Conservation (phyloP, 1,140 invertebrate species). For the Proales similis region DNA sequence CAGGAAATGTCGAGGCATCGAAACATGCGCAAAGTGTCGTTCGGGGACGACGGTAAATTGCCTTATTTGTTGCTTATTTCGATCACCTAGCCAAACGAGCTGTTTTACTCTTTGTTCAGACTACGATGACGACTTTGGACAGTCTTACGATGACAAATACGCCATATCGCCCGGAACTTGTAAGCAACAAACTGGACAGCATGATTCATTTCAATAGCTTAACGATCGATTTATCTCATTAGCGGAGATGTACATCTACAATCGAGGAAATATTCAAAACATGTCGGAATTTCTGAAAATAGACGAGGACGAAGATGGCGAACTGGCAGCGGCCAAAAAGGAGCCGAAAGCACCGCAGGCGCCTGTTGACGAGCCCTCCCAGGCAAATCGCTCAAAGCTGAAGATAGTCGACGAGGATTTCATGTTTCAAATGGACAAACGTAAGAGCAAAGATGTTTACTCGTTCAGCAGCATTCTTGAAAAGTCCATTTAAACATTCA, state of each 20-base stretch:
- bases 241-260: slow-evolving; percentile 36
- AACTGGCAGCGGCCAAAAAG: neutral
- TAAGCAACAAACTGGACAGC: too few species aligned
- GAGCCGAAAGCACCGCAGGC: neutral
- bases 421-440: slow-evolving; percentile 37
- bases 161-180: slow-evolving; percentile 33
- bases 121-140: slow-evolving; percentile 21
- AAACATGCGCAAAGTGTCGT: slow-evolving; percentile 25
- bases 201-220: too few species aligned
- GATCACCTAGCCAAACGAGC: neutral
- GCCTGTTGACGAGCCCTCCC: neutral
- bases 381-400: neutral
- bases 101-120: neutral
- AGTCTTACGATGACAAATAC: slow-evolving; percentile 34
- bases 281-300: slow-evolving; percentile 29
- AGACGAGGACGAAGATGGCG: slow-evolving; percentile 5
- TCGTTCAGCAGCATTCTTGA: too few species aligned
- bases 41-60: slow-evolving; percentile 20
- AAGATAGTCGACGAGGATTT: slow-evolving; percentile 31
- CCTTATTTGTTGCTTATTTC: neutral
- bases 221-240: too few species aligned
- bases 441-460: neutral
- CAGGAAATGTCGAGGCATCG: slow-evolving; percentile 31
- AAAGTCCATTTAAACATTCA: too few species aligned
- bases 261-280: neutral